phyloP scores from a whole-genome alignment of 1,140 invertebrate species.

The Musca vetustissima region DNA sequence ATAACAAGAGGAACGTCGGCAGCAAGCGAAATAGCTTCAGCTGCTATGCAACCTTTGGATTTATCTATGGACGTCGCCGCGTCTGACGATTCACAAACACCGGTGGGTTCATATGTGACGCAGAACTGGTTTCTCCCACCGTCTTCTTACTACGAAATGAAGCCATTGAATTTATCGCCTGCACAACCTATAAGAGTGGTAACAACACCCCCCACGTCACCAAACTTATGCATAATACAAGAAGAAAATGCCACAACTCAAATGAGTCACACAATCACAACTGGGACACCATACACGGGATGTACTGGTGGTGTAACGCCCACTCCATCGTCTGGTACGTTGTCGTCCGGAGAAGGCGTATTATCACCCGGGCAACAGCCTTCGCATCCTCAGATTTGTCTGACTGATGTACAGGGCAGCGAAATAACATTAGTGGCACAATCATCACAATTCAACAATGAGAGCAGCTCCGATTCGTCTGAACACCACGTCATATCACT shows the following conservation, averaged over 20 bases:
- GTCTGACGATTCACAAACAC: conserved; percentile 25
- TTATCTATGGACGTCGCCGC: conserved; percentile 50
- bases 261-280: conserved; percentile 49
- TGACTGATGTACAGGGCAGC: conserved; percentile 85
- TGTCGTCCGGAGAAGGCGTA: conserved; percentile 15
- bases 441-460: conserved; percentile 68
- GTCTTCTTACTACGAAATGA: conserved; percentile 54
- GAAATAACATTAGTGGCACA: conserved; percentile 76
- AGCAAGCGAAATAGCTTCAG: conserved; percentile 48
- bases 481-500: conserved; percentile 43
- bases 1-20: conserved; percentile 72
- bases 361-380: conserved; percentile 39
- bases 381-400: conserved; percentile 80
- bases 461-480: conserved; percentile 56
- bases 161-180: conserved; percentile 62
- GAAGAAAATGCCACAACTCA: conserved; percentile 65
- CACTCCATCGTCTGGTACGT: conserved; percentile 28
- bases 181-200: conserved; percentile 57
- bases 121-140: conserved; percentile 54
- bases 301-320: conserved; percentile 41
- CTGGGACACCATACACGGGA: conserved; percentile 43
- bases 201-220: conserved; percentile 51
- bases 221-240: conserved; percentile 83
- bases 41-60: conserved; percentile 47
- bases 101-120: conserved; percentile 30